Percentiles rank a stretch among this genome's conserved stretches.
Conservation (phyloP, 64 coral and sea anemone species). For the Platygyra sinensis region DNA sequence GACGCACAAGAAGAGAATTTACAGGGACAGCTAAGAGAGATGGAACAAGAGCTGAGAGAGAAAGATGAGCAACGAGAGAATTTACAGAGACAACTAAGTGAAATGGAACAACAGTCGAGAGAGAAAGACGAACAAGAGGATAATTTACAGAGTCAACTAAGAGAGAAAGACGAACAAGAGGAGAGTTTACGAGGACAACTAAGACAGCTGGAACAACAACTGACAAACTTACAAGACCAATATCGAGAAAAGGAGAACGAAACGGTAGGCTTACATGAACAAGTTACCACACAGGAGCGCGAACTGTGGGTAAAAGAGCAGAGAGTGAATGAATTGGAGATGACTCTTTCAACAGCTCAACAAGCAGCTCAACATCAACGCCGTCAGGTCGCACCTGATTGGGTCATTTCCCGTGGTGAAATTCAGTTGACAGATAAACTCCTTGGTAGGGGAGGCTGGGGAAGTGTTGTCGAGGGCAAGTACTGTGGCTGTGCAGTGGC, state of each 20-base stretch:
- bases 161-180: not conserved
- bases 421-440: conserved; percentile 22
- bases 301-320: not conserved
- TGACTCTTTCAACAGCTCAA: not conserved
- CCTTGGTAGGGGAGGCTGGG: conserved; percentile 52
- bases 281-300: not conserved
- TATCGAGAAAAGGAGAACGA: not conserved
- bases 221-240: not conserved
- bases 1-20: not conserved
- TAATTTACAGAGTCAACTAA: no score
- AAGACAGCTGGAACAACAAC: not conserved
- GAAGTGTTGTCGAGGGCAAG: conserved; percentile 12
- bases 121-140: no score
- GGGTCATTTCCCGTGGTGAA: conserved; percentile 33
- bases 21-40: not conserved
- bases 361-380: not conserved
- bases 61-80: not conserved
- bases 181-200: not conserved
- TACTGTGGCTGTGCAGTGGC: conserved; percentile 57
- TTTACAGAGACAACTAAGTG: not conserved
- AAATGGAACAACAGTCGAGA: not conserved
- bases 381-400: not conserved
- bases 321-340: no score
- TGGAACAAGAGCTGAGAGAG: not conserved
- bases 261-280: not conserved